Evolutionary conservation across 2,888 invertebrate genomes (phyloP), one percentile per base, ranked within the genome.

Genomic region (Amphipyra tragopoginis): DNA sequence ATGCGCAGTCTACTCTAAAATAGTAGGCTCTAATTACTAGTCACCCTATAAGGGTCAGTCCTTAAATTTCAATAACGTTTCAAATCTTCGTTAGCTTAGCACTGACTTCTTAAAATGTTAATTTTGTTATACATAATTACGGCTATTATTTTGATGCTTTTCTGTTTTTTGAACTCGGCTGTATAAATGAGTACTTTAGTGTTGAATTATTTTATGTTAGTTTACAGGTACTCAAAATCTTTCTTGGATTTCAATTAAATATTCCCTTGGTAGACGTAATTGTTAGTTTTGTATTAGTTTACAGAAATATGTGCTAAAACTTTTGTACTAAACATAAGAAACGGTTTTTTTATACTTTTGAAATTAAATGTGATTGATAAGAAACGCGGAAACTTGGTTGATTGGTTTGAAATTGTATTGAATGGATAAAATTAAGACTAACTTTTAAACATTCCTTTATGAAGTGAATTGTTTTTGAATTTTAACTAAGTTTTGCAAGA

Each of bases 341-440:
- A 29, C 5, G 5, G 5, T 7, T 5, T 7, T 29, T 29, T 29
- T 7, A 29, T 29, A 29, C 29, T 29, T 29, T 29, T 5, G 5
- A 29, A 29, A 29, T 7, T 29, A 29, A 7, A 29, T 29, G 29
- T 29, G 29, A 29, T 29, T 29, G 29, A 5, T 29, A 5, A 29
- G 10, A 39, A 48, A 9, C 5, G 21, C 21, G 11, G 48, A 48
- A 0, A 11, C 13, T 45, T 40, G 5, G 38, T 36, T 36, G 36
- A 13, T 44, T 29, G 14, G 9, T 39, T 48, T 48, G 42, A 43
- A n/a, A 48, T 39, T 63, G 6, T 34, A 6, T 10, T 47, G 7
- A 10, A 33, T 26, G 36, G 7, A 11, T 48, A 26, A n/a, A 26
- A 58, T 58, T 1, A 67, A 57, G 15, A 38, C 13, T 39, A 3